phyloP scores from a whole-genome alignment of 2,888 invertebrate species.

The Drosophila mettleri region DNA sequence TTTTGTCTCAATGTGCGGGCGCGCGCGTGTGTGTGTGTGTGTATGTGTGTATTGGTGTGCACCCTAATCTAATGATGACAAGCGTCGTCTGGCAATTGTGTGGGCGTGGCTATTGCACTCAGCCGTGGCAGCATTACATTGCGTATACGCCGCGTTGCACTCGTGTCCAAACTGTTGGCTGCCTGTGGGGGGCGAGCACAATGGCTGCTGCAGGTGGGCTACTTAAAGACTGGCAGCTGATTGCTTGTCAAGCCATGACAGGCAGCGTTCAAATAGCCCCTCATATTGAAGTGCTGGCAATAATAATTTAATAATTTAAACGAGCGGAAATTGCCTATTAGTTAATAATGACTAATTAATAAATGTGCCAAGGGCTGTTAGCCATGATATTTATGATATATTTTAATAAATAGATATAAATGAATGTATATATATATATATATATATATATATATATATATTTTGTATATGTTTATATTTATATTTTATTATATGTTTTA shows the following conservation, averaged over 20 bases:
- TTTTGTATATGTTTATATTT: too few species aligned
- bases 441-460: too few species aligned
- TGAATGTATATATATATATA: too few species aligned
- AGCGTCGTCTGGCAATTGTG: slow-evolving; percentile 60
- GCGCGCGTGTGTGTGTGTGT: slow-evolving; percentile 33
- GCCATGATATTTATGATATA: too few species aligned
- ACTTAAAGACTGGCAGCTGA: slow-evolving; percentile 19
- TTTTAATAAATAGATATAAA: too few species aligned
- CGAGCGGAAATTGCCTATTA: neutral
- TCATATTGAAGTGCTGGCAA: neutral
- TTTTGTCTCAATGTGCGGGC: slow-evolving; percentile 26
- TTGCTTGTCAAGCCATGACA: slow-evolving; percentile 29
- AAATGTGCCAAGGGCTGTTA: neutral
- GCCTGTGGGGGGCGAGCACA: slow-evolving; percentile 4
- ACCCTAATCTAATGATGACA: slow-evolving; percentile 81
- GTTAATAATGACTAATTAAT: neutral
- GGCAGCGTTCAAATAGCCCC: slow-evolving; percentile 6
- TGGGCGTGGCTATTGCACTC: slow-evolving; percentile 52
- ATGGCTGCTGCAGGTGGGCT: slow-evolving; percentile 5
- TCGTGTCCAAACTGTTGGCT: slow-evolving; percentile 55
- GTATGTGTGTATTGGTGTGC: slow-evolving; percentile 36
- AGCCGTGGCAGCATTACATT: slow-evolving; percentile 43
- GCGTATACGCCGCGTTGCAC: slow-evolving; percentile 73
- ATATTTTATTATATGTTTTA: too few species aligned
- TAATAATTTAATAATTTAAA: too few species aligned